A percentile compares a stretch with the other conserved stretches of the same genome.
Conservation (phyloP, 2,113 vertebrate genomes). For the Vanacampus margaritifer region DNA sequence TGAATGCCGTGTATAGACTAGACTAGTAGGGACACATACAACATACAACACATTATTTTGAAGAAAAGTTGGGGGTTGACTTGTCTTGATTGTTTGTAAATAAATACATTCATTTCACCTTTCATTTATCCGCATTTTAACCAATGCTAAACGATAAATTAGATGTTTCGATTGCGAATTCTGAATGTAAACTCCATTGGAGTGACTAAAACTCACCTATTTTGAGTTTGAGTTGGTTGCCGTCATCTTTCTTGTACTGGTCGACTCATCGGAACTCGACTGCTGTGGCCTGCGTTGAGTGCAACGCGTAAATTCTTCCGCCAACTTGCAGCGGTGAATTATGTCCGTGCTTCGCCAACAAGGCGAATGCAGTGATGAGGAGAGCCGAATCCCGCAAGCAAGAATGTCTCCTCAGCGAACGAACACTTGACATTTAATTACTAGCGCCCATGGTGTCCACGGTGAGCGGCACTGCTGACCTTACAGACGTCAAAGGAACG, state of each 20-base stretch:
- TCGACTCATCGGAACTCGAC: background rate
- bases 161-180: background rate
- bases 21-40: too few relatives aligned
- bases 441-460: background rate
- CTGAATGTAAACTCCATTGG: background rate
- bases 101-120: too few relatives aligned
- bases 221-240: background rate
- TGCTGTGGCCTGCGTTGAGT: background rate
- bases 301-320: conserved; percentile 4
- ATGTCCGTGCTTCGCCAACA: background rate
- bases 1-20: too few relatives aligned
- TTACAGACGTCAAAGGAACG: background rate
- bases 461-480: background rate
- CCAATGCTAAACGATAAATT: background rate
- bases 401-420: background rate
- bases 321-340: background rate
- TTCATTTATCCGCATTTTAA: background rate
- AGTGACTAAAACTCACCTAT: background rate
- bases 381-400: background rate
- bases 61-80: too few relatives aligned
- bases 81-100: too few relatives aligned
- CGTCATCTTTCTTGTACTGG: background rate
- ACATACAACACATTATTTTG: too few relatives aligned
- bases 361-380: background rate
- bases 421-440: background rate